Evolutionary conservation across 2,888 invertebrate species (phyloP).

Genomic region (Malthinus seriepunctatus): DNA sequence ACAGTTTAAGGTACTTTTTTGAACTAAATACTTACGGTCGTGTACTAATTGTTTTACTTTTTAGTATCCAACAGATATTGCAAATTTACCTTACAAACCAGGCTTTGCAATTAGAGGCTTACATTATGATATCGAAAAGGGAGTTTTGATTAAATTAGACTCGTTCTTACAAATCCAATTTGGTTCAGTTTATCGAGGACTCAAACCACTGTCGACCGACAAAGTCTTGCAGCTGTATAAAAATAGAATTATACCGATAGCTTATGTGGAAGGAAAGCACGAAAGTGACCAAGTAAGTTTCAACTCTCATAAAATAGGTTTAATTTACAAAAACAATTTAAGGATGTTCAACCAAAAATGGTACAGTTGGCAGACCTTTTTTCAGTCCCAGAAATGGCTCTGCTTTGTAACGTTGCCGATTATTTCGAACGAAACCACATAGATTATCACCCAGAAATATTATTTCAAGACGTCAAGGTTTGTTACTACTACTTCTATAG

Average conservation of each 20-base stretch:
- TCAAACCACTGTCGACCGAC: constrained; percentile 77
- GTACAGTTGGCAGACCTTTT: constrained; percentile 95
- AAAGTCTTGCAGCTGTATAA: constrained; percentile 86
- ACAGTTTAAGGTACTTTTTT: constrained; percentile 75
- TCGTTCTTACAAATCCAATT: constrained; percentile 96
- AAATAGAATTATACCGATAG: constrained; percentile 83
- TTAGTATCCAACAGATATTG: constrained; percentile 87
- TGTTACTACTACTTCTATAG: background rate
- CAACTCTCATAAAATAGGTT: background rate
- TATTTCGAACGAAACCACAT: constrained; percentile 88
- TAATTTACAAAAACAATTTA: constrained; percentile 35
- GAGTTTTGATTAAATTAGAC: constrained; percentile 90
- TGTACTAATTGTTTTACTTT: constrained; percentile 39
- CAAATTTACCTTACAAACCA: constrained; percentile 83
- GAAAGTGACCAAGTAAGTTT: constrained; percentile 68
- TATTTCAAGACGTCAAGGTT: constrained; percentile 63
- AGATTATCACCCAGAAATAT: constrained; percentile 92
- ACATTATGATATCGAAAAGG: constrained; percentile 97
- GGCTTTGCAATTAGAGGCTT: constrained; percentile 94
- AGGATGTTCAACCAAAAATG: constrained; percentile 74
- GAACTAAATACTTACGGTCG: background rate
- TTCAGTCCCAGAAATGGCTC: constrained; percentile 94
- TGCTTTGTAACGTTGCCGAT: constrained; percentile 92
- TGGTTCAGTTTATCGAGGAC: constrained; percentile 89
- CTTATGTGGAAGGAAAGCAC: constrained; percentile 81